Evolutionary conservation across 2,797 vertebrate genomes (phyloP).

Genomic region (Pipistrellus nathusii): DNA sequence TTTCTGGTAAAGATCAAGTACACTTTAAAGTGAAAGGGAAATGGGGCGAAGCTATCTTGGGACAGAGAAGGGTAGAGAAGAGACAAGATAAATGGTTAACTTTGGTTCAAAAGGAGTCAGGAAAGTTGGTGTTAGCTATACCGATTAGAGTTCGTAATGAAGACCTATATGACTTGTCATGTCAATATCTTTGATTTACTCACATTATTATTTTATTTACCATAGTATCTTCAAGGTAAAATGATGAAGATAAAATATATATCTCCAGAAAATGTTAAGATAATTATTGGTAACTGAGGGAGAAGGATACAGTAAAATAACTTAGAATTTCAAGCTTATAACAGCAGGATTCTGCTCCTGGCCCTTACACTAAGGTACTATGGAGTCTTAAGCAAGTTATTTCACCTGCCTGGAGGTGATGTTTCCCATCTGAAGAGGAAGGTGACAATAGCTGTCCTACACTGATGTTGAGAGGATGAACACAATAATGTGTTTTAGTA

Average conservation of each 20-base stretch:
- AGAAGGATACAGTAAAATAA: not conserved
- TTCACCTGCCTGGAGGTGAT: not conserved
- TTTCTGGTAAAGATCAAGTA: not conserved
- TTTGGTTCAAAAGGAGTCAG: not conserved
- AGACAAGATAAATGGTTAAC: not conserved
- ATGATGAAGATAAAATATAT: not conserved
- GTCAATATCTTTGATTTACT: not conserved
- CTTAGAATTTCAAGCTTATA: not conserved
- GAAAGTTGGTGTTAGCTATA: not conserved
- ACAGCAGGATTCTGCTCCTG: not conserved
- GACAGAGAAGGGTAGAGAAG: not conserved
- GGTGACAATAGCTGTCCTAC: not conserved
- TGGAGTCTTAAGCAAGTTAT: not conserved
- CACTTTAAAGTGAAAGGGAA: not conserved
- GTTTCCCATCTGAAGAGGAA: not conserved
- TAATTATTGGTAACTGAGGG: not conserved
- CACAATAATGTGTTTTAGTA: not conserved
- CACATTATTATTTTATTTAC: constrained; percentile 6
- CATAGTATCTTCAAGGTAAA: not conserved
- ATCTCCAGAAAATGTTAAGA: not conserved
- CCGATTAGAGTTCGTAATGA: no score
- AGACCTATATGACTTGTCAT: not conserved
- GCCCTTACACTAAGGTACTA: not conserved
- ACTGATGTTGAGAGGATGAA: not conserved
- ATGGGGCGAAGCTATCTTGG: not conserved